Percentiles rank a stretch among this genome's conserved stretches.
Evolutionary conservation across 2,888 invertebrate genomes (phyloP).

Genomic region (Myathropa florea): DNA sequence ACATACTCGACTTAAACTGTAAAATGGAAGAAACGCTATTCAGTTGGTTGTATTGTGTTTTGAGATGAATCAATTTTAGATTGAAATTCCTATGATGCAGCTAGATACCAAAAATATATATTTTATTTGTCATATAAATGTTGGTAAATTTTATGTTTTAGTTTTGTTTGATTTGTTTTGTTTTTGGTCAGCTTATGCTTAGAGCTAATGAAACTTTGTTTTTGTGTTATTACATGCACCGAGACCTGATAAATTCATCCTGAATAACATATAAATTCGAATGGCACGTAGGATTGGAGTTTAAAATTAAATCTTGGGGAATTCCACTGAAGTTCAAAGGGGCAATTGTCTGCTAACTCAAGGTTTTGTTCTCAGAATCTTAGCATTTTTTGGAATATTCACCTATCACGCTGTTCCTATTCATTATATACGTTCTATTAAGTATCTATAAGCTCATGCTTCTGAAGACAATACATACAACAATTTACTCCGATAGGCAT

Average conservation of each 20-base stretch:
- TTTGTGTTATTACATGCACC: neutral
- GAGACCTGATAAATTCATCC: constrained; percentile 1
- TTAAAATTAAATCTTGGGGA: neutral
- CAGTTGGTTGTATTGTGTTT: constrained; percentile 49
- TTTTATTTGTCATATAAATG: neutral
- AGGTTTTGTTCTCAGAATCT: too few relatives aligned
- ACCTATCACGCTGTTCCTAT: too few relatives aligned
- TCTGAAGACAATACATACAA: too few relatives aligned
- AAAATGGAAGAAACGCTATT: constrained; percentile 54
- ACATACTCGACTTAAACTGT: constrained; percentile 41
- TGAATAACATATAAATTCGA: neutral
- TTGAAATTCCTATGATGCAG: constrained; percentile 45
- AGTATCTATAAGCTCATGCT: too few relatives aligned
- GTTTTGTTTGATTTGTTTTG: neutral
- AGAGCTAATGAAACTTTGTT: constrained; percentile 31
- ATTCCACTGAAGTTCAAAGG: neutral
- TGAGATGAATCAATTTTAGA: constrained; percentile 41
- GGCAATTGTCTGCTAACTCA: neutral
- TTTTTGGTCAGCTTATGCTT: constrained; percentile 61
- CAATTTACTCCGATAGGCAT: too few relatives aligned
- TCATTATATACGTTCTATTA: too few relatives aligned
- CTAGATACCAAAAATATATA: constrained; percentile 42
- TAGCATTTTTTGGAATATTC: too few relatives aligned
- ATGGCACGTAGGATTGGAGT: neutral
- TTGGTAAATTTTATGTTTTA: constrained; percentile 22